A percentile compares a stretch with the other conserved stretches of the same genome.
Conservation (phyloP, 2,888 invertebrate genomes). For the Meiosimyza decipiens region DNA sequence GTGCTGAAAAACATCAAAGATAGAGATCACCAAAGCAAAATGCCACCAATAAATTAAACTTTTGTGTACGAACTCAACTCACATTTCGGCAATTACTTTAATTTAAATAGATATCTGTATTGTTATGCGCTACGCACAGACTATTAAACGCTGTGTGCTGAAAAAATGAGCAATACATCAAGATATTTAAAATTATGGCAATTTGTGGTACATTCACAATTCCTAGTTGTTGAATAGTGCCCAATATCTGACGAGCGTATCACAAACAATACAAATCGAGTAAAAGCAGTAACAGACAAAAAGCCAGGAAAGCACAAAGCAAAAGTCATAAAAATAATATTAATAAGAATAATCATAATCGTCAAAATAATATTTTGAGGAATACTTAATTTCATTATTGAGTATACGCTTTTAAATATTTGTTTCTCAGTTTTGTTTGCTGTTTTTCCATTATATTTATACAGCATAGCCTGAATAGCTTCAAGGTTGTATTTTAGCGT, state of each 20-base stretch:
- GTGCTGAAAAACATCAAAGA: neutral
- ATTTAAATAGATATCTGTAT: constrained; percentile 56
- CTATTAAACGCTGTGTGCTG: neutral
- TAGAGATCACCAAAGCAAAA: neutral
- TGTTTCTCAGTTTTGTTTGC: neutral
- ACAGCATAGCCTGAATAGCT: constrained; percentile 56
- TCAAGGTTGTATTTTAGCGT: constrained; percentile 52
- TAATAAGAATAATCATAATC: constrained; percentile 53
- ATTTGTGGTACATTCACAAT: too few relatives aligned
- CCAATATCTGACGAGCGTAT: too few relatives aligned
- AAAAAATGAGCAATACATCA: neutral
- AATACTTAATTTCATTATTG: constrained; percentile 52
- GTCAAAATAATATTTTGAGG: constrained; percentile 55
- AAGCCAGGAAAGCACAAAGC: neutral
- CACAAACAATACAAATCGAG: neutral
- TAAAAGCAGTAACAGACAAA: neutral
- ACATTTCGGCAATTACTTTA: constrained; percentile 37
- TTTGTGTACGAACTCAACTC: neutral
- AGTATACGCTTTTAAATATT: constrained; percentile 36
- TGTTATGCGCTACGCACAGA: constrained; percentile 39
- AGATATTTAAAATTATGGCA: too few relatives aligned
- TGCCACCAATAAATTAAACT: neutral
- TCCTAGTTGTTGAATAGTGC: too few relatives aligned
- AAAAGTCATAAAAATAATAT: neutral
- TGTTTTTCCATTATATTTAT: constrained; percentile 3